Conservation (phyloP, 2,113 vertebrate genomes). For the Talpa occidentalis region DNA sequence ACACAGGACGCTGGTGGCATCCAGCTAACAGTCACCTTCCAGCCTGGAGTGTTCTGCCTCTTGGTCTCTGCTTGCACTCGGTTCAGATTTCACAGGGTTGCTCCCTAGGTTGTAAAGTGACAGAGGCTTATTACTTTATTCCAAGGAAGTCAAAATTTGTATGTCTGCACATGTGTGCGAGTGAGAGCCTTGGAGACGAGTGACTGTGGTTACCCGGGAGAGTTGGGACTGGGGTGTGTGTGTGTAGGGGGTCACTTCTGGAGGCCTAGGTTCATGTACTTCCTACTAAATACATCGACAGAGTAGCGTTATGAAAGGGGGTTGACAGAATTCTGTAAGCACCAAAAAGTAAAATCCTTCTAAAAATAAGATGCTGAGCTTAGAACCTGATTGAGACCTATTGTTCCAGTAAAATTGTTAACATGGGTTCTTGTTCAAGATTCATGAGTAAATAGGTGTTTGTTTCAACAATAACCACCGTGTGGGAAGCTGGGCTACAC, state of each 20-base stretch:
- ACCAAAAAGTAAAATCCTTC: not conserved
- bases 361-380: too few species aligned
- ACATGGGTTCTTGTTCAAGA: not conserved
- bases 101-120: too few species aligned
- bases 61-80: too few species aligned
- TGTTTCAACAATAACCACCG: too few species aligned
- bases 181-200: not conserved
- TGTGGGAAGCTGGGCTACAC: not conserved
- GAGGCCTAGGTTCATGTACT: too few species aligned
- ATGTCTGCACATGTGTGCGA: too few species aligned
- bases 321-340: not conserved
- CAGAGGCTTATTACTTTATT: not conserved
- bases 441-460: too few species aligned
- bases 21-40: too few species aligned
- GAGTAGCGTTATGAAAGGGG: not conserved
- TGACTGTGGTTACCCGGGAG: not conserved
- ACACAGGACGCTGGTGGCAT: too few species aligned
- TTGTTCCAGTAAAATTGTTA: not conserved
- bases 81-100: too few species aligned
- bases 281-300: not conserved
- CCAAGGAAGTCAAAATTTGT: not conserved
- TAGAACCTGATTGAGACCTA: too few species aligned
- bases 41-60: too few species aligned
- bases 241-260: not conserved
- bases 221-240: not conserved